Evolutionary conservation across 2,888 invertebrate species (phyloP), one percentile per base, ranked within the genome.

Genomic region (Pardosa pseudoannulata): DNA sequence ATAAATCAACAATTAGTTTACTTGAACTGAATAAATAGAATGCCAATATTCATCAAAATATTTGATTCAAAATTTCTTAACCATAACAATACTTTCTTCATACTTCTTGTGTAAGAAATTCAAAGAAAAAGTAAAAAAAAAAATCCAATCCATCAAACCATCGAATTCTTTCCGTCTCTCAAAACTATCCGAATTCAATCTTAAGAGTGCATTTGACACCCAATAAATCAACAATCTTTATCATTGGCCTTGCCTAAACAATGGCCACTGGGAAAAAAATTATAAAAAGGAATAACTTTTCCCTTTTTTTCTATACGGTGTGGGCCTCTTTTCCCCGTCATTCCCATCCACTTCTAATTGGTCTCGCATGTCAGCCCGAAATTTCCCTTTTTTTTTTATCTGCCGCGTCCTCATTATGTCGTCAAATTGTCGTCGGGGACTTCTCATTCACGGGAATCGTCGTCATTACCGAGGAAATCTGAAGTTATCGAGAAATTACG

Each of bases 341-440:
- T 1, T 23, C 11, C 23, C 23, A 56, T 19, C 56, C 23, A 19
- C 56, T 41, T 73, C 56, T 85, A 85, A 85, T 85, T 85, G 83
- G 73, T 73, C 67, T 85, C 73, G 83, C 83, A 85, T 85, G 83
- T 85, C 83, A 85, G 73, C 36, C 62, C 67, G 32, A 67, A 73
- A 85, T 85, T 85, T 85, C 83, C 83, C 79, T 23, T 56, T 23
- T 56, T n/a, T n/a, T n/a, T n/a, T n/a, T n/a, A n/a, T n/a, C n/a
- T n/a, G n/a, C n/a, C n/a, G n/a, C n/a, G n/a, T n/a, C n/a, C n/a
- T n/a, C n/a, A 11, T 6, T 7, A 5, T 3, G 56, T 56, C 56
- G 19, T 56, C 56, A 56, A 23, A 23, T 23, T 23, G 56, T 56
- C 56, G 56, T 56, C 56, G 23, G 23, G 56, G 23, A 5, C 56